phyloP scores from a whole-genome alignment of 2,888 invertebrate species.

The Oscheius sp. region DNA sequence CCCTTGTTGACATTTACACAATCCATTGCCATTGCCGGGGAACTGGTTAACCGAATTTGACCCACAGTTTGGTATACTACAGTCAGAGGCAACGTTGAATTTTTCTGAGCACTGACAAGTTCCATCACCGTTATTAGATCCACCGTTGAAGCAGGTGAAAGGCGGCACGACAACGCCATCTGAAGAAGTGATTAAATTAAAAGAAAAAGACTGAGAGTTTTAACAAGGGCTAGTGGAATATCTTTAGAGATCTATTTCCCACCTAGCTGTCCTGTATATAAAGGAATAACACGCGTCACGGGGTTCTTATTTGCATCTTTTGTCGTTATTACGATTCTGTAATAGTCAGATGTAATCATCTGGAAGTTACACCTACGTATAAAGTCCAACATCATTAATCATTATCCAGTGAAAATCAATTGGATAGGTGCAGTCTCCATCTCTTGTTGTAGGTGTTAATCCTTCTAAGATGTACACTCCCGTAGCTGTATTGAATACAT shows the following conservation, averaged over 20 bases:
- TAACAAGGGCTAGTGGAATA: neutral
- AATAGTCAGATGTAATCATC: neutral
- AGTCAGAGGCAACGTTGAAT: neutral
- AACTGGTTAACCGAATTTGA: neutral
- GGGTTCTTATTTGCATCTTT: too few relatives aligned
- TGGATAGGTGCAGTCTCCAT: neutral
- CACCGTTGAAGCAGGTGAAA: slow-evolving; percentile 18
- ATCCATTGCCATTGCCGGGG: slow-evolving; percentile 6
- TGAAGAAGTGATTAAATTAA: neutral
- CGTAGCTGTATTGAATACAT: neutral
- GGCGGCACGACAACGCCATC: neutral
- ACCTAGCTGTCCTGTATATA: neutral
- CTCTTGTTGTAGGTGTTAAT: neutral
- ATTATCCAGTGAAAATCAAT: neutral
- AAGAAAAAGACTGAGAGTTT: neutral
- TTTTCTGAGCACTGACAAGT: neutral
- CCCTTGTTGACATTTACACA: slow-evolving; percentile 6
- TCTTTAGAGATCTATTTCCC: too few relatives aligned
- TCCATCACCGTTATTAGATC: neutral
- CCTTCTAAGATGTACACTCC: too few relatives aligned
- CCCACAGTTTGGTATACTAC: neutral
- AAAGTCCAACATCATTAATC: neutral
- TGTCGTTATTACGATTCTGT: too few relatives aligned
- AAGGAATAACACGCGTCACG: neutral
- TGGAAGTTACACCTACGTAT: neutral